Evolutionary conservation across 2,797 vertebrate species (phyloP), one percentile per base, ranked within the genome.

Genomic region (Pseudochirops corinnae): DNA sequence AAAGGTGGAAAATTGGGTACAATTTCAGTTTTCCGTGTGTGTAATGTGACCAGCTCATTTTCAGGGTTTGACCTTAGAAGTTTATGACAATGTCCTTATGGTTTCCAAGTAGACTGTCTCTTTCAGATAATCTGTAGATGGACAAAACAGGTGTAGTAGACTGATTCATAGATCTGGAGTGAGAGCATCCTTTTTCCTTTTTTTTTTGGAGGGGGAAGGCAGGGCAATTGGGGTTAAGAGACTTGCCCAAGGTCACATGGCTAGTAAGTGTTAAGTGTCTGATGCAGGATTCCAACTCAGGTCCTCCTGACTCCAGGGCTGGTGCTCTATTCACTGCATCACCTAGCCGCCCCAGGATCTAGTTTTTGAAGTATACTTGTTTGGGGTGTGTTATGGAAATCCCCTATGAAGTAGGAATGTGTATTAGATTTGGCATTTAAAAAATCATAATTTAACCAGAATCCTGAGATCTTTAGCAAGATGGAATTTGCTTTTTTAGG

Each of bases 21-120:
- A 39, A 11, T 50, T 91, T 95, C 29, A 3, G 6, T 74, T 52
- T 62, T 2, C 31, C 1, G 3, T 7, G 39, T 57, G 31, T 93
- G 56, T 90, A 93, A 39, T 93, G 62, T 18, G 58, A 18, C 28
- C 2, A 33, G 67, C 50, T 92, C 91, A 31, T 28, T 82, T 93
- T 91, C 94, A n/a, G 50, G 50, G 53, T 92, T 92, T 92, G 26
- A 55, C 56, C 55, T 67, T 53, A 91, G 95, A 92, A 93, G 50
- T 39, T 58, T 52, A 53, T 31, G 53, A 67, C 0, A 29, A 16
- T 29, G 94, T 92, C 28, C 50, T 56, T n/a, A 50, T 18, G 18
- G 87, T 33, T 91, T 93, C 93, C 60, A 56, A 90, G 82, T 82
- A 82, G 24, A 10, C 21, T 46, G 21, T 46, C 39, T 82, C n/a